Evolutionary conservation across 2,888 invertebrate species (phyloP).

Genomic region (Scotopteryx bipunctaria): DNA sequence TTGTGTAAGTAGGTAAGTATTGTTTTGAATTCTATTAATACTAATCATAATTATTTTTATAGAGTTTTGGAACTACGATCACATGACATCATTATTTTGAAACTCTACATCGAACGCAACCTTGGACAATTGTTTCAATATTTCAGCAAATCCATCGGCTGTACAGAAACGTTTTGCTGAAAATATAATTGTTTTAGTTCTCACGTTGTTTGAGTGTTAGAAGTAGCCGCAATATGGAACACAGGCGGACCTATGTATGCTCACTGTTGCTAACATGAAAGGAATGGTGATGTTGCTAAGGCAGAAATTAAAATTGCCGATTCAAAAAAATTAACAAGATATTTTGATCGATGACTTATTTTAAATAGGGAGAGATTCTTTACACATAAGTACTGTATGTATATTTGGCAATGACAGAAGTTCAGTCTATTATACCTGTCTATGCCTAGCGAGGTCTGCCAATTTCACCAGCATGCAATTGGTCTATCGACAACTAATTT

Average conservation of each 20-base stretch:
- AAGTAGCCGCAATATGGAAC: slow-evolving; percentile 4
- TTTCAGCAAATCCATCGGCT: slow-evolving; percentile 22
- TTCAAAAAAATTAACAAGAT: not conserved
- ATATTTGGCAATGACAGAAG: slow-evolving; percentile 16
- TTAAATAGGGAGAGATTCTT: too few species aligned
- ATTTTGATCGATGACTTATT: too few species aligned
- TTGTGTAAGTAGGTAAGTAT: too few species aligned
- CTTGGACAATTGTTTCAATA: slow-evolving; percentile 22
- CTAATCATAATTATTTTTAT: too few species aligned
- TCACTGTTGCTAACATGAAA: slow-evolving; percentile 1
- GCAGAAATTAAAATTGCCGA: not conserved
- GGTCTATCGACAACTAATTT: not conserved
- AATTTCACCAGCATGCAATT: slow-evolving; percentile 9
- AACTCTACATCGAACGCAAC: slow-evolving; percentile 10
- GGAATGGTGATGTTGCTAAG: slow-evolving; percentile 3
- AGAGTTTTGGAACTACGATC: not conserved
- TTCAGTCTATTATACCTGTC: slow-evolving; percentile 6
- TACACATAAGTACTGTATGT: not conserved
- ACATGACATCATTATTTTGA: slow-evolving; percentile 14
- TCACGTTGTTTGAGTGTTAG: slow-evolving; percentile 4
- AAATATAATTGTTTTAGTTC: slow-evolving; percentile 24
- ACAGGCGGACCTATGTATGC: not conserved
- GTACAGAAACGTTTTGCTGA: slow-evolving; percentile 21
- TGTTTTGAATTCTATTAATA: too few species aligned
- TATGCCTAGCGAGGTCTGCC: slow-evolving; percentile 8